Evolutionary conservation across 2,888 invertebrate genomes (phyloP).

Genomic region (Agriopis aurantiaria): DNA sequence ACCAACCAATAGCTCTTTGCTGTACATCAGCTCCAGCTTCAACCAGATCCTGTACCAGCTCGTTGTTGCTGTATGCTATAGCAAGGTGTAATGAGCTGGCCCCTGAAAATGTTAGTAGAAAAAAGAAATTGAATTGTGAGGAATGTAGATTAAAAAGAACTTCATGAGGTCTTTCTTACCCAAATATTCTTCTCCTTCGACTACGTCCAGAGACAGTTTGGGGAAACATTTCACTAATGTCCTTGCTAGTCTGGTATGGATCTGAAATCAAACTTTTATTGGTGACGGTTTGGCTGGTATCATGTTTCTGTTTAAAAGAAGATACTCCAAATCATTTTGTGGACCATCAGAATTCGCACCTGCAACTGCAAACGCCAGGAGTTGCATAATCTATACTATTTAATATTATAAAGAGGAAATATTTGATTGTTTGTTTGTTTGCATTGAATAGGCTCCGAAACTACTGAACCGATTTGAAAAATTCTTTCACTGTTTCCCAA

Average conservation of each 20-base stretch:
- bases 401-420: too few species aligned
- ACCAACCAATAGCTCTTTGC: conserved; percentile 95
- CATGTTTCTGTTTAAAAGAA: too few species aligned
- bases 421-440: too few species aligned
- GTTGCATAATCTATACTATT: too few species aligned
- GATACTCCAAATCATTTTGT: too few species aligned
- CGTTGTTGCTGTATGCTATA: conserved; percentile 98
- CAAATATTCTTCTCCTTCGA: conserved; percentile 98
- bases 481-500: too few species aligned
- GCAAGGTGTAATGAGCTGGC: conserved; percentile 98
- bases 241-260: conserved; percentile 93
- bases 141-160: not conserved
- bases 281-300: not conserved
- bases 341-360: not conserved
- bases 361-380: not conserved
- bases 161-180: conserved; percentile 86
- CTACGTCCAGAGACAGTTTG: conserved; percentile 95
- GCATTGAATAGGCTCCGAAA: too few species aligned
- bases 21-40: conserved; percentile 97
- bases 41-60: conserved; percentile 96
- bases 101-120: conserved; percentile 76
- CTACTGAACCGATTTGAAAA: too few species aligned
- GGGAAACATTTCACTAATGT: conserved; percentile 97
- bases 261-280: conserved; percentile 53
- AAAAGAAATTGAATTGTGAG: not conserved